Evolutionary conservation across 2,797 vertebrate species (phyloP).

Genomic region (Gymnocypris eckloni): DNA sequence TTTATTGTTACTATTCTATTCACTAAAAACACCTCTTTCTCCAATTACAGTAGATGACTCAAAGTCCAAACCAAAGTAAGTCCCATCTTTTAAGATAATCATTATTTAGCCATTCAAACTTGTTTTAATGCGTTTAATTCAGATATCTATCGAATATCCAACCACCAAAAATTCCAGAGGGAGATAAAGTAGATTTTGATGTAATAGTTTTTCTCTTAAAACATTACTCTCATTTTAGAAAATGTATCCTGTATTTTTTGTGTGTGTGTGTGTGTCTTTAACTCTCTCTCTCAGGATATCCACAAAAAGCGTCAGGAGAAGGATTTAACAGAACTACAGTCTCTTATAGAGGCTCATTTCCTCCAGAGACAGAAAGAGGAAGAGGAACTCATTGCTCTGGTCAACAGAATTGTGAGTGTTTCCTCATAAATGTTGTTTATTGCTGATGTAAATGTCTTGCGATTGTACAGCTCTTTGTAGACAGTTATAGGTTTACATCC

Average conservation of each 20-base stretch:
- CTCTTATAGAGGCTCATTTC: constrained; percentile 95
- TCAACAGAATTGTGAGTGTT: constrained; percentile 90
- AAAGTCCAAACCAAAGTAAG: constrained; percentile 79
- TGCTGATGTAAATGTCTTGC: neutral
- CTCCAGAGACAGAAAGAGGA: constrained; percentile 96
- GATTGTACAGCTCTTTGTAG: neutral
- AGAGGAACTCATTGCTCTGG: constrained; percentile 91
- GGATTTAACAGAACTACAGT: constrained; percentile 93
- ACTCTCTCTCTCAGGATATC: constrained; percentile 84
- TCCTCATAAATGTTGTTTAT: neutral
- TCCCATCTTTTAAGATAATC: too few species aligned
- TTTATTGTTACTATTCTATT: constrained; percentile 6
- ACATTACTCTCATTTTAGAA: too few species aligned
- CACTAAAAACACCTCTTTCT: constrained; percentile 47
- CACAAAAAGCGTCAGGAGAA: constrained; percentile 98
- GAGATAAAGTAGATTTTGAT: constrained; percentile 99
- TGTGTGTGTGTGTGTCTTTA: constrained; percentile 38
- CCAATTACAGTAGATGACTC: constrained; percentile 70
- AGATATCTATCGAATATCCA: constrained; percentile 78
- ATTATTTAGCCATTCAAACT: neutral
- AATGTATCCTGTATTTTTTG: too few species aligned
- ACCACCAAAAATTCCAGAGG: constrained; percentile 95
- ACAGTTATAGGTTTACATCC: neutral
- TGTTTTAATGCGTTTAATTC: constrained; percentile 6
- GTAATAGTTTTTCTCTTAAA: constrained; percentile 74